Conservation (phyloP, 1,140 invertebrate genomes). For the Pararge aegeria region DNA sequence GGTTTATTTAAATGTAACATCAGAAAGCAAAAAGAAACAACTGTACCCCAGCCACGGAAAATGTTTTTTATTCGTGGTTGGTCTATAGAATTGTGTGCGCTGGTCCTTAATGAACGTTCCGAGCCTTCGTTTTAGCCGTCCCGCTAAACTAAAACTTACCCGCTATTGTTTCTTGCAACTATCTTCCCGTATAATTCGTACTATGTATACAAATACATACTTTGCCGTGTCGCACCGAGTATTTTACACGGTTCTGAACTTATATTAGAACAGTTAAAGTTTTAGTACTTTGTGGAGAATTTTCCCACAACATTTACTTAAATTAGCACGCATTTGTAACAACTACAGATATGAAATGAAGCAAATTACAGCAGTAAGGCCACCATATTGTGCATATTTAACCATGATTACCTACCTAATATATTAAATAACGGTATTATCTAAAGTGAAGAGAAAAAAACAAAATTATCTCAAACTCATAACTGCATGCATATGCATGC, state of each 20-base stretch:
- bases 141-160: slow-evolving; percentile 32
- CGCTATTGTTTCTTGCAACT: slow-evolving; percentile 29
- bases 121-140: slow-evolving; percentile 22
- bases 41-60: not conserved
- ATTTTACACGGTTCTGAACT: slow-evolving; percentile 20
- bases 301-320: slow-evolving; percentile 7
- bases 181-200: slow-evolving; percentile 11
- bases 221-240: slow-evolving; percentile 25
- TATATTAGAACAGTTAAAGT: slow-evolving; percentile 16
- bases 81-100: slow-evolving; percentile 16
- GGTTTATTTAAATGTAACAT: slow-evolving; percentile 12
- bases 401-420: not conserved
- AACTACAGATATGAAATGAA: not conserved
- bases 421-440: no score
- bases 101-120: slow-evolving; percentile 28
- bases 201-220: slow-evolving; percentile 21
- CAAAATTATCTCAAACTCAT: no score
- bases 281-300: slow-evolving; percentile 3
- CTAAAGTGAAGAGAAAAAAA: no score
- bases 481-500: no score
- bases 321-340: not conserved
- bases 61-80: slow-evolving; percentile 10
- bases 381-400: not conserved
- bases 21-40: slow-evolving; percentile 9
- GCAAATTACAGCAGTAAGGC: not conserved